Evolutionary conservation across 2,888 invertebrate species (phyloP), one percentile per base, ranked within the genome.

Genomic region (Eupithecia dodoneata): DNA sequence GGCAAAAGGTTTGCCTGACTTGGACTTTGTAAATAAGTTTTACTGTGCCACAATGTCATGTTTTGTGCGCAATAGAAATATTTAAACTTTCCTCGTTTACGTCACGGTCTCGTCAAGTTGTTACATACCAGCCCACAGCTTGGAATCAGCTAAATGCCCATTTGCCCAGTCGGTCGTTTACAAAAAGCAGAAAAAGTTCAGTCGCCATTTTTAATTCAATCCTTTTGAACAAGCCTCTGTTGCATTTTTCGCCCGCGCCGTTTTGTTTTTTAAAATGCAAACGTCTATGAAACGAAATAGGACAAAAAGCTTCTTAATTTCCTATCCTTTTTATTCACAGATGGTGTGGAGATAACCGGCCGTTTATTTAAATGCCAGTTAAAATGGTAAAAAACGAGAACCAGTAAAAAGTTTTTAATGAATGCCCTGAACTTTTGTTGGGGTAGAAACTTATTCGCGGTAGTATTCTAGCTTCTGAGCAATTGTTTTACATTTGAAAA

Each of bases 171-270:
- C 88, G 91, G 88, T 91, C 92, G 90, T 87, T 87, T 86, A 88
- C 89, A 89, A 92, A 94, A 93, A 93, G 93, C 91, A 92, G 88
- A 90, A 87, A 89, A 91, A 88, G 86, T 85, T 66, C 66, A 45
- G 89, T 87, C 89, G 89, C 93, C 91, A 91, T 94, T 93, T 91
- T 93, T 94, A 93, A 93, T 93, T 93, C 93, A 93, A 93, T 94
- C 94, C 92, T 91, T 91, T 85, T 84, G 89, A 88, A 92, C 92
- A 77, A 92, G 92, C 91, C 90, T 88, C 87, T 88, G 89, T 87
- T 89, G 91, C 91, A 90, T 91, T 92, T 92, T 92, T 90, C 88
- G 86, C 86, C 84, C 70, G 71, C 77, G 71, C 70, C 84, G 86
- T 89, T 90, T 88, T 91, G 88, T 90, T 90, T 88, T 87, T 87